These are phyloP conservation scores for Cyprinus carpio DNA, from an alignment of 2,113 vertebrate genomes.

Conservation along the genomic window DNA sequence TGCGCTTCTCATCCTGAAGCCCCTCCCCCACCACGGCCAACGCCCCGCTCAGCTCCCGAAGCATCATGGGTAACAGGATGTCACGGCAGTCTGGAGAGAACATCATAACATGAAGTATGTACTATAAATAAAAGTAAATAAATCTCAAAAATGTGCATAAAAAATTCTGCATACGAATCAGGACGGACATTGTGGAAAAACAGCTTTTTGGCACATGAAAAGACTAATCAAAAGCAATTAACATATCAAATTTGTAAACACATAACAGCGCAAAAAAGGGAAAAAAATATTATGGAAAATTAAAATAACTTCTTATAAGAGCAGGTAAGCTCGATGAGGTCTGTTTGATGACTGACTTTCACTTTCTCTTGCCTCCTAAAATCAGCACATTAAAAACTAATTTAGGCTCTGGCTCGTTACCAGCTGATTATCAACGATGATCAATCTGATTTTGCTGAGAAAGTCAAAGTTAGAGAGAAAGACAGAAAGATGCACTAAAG, in stretches of 20 bases:
- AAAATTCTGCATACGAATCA: neutral
- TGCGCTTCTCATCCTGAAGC: conserved; percentile 77
- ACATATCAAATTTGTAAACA: neutral
- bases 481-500: neutral
- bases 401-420: neutral
- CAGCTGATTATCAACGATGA: neutral
- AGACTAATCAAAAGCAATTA: too few species aligned
- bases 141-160: neutral
- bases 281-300: neutral
- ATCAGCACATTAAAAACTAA: conserved; percentile 2
- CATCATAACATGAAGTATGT: neutral
- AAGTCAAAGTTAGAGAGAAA: neutral
- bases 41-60: conserved; percentile 84
- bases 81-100: conserved; percentile 89
- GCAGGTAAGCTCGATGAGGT: neutral
- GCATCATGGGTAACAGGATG: conserved; percentile 92
- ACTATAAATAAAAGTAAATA: neutral
- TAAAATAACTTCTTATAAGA: neutral
- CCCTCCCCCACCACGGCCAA: conserved; percentile 77
- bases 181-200: neutral
- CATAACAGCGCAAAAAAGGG: too few species aligned
- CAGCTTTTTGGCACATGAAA: too few species aligned
- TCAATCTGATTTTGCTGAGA: neutral
- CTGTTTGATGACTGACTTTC: neutral
- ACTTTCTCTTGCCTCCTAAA: conserved; percentile 4